Evolutionary conservation across 2,797 vertebrate species (phyloP).

Genomic region (Schizopygopsis malacanthus): DNA sequence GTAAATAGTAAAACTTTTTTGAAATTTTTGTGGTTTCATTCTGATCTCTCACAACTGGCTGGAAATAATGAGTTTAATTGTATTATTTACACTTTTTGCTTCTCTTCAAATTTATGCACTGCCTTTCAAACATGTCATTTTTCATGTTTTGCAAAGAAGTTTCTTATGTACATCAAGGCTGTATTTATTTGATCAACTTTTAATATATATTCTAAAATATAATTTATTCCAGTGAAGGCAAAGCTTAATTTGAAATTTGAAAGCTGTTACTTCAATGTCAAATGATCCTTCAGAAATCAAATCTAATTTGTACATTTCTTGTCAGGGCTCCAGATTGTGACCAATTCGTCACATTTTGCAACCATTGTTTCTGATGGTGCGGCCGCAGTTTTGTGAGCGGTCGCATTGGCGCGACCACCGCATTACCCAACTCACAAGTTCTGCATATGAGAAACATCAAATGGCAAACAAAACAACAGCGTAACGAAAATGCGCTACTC

Average conservation of each 20-base stretch:
- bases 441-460: no score
- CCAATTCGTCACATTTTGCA: no score
- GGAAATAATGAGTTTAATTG: background rate
- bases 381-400: no score
- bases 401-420: no score
- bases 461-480: no score
- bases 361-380: no score
- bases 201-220: background rate
- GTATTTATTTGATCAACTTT: background rate
- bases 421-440: no score
- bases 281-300: background rate
- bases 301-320: background rate
- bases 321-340: background rate
- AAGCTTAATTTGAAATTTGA: background rate
- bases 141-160: background rate
- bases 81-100: background rate
- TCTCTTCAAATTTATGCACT: background rate
- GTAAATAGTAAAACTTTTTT: background rate
- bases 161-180: background rate
- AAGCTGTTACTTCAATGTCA: background rate
- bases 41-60: background rate
- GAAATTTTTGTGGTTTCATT: background rate
- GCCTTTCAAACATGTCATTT: background rate
- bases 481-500: no score
- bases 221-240: background rate